Evolutionary conservation across 1,140 invertebrate species (phyloP).

Genomic region (Charaxes varanes): DNA sequence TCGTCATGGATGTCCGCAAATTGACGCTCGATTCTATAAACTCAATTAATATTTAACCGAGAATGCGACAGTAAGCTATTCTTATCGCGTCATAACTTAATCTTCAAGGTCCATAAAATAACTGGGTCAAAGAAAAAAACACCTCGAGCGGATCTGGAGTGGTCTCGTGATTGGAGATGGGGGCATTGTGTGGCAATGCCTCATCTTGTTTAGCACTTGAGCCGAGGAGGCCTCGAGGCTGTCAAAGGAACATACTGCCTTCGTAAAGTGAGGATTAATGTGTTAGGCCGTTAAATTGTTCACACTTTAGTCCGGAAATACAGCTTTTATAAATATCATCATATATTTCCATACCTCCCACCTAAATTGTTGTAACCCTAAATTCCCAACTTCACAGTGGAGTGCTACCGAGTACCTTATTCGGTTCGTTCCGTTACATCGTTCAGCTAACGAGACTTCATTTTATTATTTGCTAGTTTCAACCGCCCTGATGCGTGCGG

Average conservation of each 20-base stretch:
- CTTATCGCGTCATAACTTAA: constrained; percentile 9
- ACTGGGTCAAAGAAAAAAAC: constrained; percentile 39
- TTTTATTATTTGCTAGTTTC: too few species aligned
- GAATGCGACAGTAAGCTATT: constrained; percentile 14
- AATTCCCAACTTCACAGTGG: too few species aligned
- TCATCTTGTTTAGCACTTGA: constrained; percentile 40
- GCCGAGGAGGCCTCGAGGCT: constrained; percentile 22
- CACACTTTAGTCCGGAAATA: not conserved
- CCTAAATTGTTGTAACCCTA: too few species aligned
- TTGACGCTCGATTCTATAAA: too few species aligned
- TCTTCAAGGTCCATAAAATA: constrained; percentile 20
- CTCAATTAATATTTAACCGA: too few species aligned
- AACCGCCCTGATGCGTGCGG: too few species aligned
- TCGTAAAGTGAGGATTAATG: constrained; percentile 17
- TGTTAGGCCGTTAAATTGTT: not conserved
- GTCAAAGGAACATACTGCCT: constrained; percentile 38
- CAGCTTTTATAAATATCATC: too few species aligned
- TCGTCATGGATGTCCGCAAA: too few species aligned
- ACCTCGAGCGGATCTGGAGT: constrained; percentile 29
- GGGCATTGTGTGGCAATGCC: constrained; percentile 27
- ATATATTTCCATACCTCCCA: too few species aligned
- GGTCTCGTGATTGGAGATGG: constrained; percentile 24
- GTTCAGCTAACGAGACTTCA: too few species aligned
- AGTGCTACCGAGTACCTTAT: too few species aligned
- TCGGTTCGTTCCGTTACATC: too few species aligned